Percentiles rank a stretch among this genome's conserved stretches.
Conservation (phyloP, 2,888 invertebrate species). For the Drosophila anceps region DNA sequence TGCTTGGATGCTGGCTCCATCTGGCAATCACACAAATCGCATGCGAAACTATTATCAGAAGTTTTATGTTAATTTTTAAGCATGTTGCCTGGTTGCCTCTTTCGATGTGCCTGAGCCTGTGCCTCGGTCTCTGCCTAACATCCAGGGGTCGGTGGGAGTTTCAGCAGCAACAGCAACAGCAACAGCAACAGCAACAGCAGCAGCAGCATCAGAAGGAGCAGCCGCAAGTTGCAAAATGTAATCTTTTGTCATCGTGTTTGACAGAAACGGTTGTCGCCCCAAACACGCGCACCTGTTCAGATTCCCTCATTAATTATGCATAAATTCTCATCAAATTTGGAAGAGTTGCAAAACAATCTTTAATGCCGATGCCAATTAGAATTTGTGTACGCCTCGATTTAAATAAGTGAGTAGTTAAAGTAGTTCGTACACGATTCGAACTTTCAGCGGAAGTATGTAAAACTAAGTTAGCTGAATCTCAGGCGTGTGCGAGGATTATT, state of each 20-base stretch:
- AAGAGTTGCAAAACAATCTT: constrained; percentile 37
- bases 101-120: constrained; percentile 43
- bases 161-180: too few relatives aligned
- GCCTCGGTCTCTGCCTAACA: constrained; percentile 45
- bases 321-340: constrained; percentile 72
- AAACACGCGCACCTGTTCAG: constrained; percentile 78
- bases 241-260: constrained; percentile 82
- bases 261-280: constrained; percentile 75
- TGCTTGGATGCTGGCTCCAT: constrained; percentile 21
- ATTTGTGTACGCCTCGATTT: neutral
- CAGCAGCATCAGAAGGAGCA: constrained; percentile 42
- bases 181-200: too few relatives aligned
- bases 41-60: constrained; percentile 80
- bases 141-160: constrained; percentile 46
- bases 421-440: neutral
- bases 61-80: constrained; percentile 82
- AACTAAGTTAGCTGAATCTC: neutral
- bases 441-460: neutral
- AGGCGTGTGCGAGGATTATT: neutral
- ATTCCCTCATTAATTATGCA: constrained; percentile 84
- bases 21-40: constrained; percentile 69
- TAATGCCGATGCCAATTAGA: constrained; percentile 36
- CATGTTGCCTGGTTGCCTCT: constrained; percentile 61
- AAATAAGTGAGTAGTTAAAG: neutral
- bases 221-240: constrained; percentile 76